Conservation (phyloP, 2,113 vertebrate genomes). For the Pipa parva region DNA sequence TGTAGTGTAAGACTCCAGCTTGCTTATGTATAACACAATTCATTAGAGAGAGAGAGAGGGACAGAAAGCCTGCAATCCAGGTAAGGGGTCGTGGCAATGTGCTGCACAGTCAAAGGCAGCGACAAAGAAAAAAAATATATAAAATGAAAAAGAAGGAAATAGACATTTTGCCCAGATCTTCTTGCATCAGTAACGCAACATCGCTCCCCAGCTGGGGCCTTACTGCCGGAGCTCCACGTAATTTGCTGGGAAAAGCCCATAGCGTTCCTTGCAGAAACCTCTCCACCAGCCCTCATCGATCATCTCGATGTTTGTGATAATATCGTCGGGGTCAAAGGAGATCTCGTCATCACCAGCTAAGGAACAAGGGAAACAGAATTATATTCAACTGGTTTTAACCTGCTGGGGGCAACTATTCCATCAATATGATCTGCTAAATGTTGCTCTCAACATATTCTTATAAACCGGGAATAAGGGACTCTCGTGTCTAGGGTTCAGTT, state of each 20-base stretch:
- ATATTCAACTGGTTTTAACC: not conserved
- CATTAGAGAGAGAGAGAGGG: slow-evolving; percentile 39
- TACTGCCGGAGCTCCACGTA: slow-evolving; percentile 89
- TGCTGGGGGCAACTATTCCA: too few species aligned
- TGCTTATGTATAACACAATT: slow-evolving; percentile 41
- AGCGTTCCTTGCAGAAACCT: slow-evolving; percentile 82
- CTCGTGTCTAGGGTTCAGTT: too few species aligned
- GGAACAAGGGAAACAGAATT: slow-evolving; percentile 20
- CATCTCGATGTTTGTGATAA: slow-evolving; percentile 98
- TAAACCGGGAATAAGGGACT: too few species aligned
- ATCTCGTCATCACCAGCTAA: slow-evolving; percentile 92
- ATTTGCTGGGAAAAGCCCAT: slow-evolving; percentile 93
- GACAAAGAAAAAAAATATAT: too few species aligned
- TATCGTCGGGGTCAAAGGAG: slow-evolving; percentile 94
- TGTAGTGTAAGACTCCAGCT: slow-evolving; percentile 51
- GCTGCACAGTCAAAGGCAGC: not conserved
- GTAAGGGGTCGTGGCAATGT: not conserved
- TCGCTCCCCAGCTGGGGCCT: slow-evolving; percentile 17
- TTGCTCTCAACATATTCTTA: too few species aligned
- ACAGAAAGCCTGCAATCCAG: not conserved
- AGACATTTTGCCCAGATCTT: too few species aligned
- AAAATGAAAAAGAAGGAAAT: too few species aligned
- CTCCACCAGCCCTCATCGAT: slow-evolving; percentile 98
- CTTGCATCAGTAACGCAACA: too few species aligned
- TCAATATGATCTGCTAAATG: too few species aligned